phyloP scores from a whole-genome alignment of 2,888 invertebrate genomes.

The Cheiracanthium punctorium region DNA sequence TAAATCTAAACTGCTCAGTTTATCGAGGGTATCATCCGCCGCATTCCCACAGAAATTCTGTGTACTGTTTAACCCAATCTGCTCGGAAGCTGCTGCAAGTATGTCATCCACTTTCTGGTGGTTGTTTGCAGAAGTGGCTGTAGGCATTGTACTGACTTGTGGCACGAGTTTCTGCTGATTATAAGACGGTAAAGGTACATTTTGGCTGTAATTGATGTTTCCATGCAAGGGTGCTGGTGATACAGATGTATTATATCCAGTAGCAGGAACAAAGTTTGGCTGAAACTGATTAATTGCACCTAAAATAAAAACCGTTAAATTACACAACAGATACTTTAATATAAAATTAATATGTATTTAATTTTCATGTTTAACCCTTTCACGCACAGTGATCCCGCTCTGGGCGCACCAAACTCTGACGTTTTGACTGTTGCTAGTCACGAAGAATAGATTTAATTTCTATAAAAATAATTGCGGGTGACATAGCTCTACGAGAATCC shows the following conservation, averaged over 20 bases:
- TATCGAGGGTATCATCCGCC: constrained; percentile 67
- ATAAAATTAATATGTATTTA: too few species aligned
- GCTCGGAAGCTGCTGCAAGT: constrained; percentile 48
- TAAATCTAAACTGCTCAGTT: constrained; percentile 69
- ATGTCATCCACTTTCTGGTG: constrained; percentile 48
- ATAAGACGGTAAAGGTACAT: background rate
- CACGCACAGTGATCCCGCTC: too few species aligned
- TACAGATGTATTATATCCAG: constrained; percentile 16
- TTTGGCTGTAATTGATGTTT: constrained; percentile 22
- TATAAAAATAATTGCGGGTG: too few species aligned
- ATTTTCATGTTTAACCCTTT: too few species aligned
- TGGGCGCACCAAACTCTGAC: too few species aligned
- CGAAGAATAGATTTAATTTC: too few species aligned
- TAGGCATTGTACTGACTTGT: background rate
- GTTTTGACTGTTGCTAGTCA: too few species aligned
- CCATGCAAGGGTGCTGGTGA: constrained; percentile 8
- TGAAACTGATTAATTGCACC: constrained; percentile 22
- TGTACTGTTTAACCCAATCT: constrained; percentile 29
- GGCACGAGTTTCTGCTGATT: background rate
- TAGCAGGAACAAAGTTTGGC: constrained; percentile 24
- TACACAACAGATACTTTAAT: too few species aligned
- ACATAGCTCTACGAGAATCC: too few species aligned
- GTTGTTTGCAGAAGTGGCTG: background rate
- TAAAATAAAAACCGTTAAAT: too few species aligned
- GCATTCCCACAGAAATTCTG: constrained; percentile 28